These are phyloP conservation scores for Chionoecetes opilio DNA, from an alignment of 1,140 invertebrate genomes.

Conservation along the genomic window DNA sequence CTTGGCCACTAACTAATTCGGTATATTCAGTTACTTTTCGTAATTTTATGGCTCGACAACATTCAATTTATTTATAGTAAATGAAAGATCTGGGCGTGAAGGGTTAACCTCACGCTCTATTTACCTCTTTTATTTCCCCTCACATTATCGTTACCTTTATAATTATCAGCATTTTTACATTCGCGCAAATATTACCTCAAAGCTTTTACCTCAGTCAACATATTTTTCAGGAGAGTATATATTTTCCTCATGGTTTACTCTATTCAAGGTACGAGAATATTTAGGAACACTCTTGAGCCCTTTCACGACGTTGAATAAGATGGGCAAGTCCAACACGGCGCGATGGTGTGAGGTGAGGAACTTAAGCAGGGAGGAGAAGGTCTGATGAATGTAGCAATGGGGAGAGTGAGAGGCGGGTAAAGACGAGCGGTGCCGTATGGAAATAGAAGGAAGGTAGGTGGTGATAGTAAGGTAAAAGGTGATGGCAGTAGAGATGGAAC, in stretches of 20 bases:
- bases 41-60: too few relatives aligned
- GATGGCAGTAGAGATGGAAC: background rate
- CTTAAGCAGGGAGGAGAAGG: too few relatives aligned
- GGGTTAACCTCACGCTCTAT: too few relatives aligned
- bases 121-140: background rate
- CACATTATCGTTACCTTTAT: background rate
- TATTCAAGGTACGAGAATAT: background rate
- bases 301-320: background rate
- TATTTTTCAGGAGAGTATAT: background rate
- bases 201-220: background rate
- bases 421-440: background rate
- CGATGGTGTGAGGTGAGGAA: too few relatives aligned
- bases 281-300: background rate
- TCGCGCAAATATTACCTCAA: background rate
- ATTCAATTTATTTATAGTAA: too few relatives aligned
- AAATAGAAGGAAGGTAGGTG: background rate
- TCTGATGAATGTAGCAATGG: too few relatives aligned
- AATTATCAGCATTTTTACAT: too few relatives aligned
- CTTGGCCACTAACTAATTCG: too few relatives aligned
- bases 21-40: too few relatives aligned
- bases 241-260: too few relatives aligned
- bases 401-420: background rate
- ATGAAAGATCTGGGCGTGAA: too few relatives aligned
- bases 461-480: background rate
- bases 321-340: too few relatives aligned